Conservation (phyloP, 2,888 invertebrate species). For the Gymnoscelis rufifasciata region DNA sequence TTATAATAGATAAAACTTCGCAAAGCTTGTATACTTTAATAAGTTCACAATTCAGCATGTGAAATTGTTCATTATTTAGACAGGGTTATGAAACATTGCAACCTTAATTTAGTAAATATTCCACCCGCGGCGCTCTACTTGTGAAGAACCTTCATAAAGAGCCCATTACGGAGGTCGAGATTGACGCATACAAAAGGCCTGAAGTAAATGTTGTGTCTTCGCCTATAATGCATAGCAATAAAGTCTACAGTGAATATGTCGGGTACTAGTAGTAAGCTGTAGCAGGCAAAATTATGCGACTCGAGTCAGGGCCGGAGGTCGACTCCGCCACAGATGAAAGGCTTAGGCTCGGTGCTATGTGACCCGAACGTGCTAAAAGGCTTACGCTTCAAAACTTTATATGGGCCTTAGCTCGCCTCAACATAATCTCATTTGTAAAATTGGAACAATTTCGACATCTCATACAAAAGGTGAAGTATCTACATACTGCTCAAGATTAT, state of each 20-base stretch:
- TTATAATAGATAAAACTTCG: too few relatives aligned
- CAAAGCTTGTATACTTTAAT: neutral
- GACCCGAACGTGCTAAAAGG: conserved; percentile 38
- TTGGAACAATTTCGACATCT: neutral
- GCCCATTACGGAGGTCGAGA: conserved; percentile 24
- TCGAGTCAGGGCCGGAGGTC: conserved; percentile 30
- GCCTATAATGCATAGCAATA: conserved; percentile 15
- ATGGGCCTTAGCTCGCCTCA: conserved; percentile 33
- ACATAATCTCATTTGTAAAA: conserved; percentile 23
- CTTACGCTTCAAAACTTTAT: conserved; percentile 37
- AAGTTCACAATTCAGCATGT: neutral
- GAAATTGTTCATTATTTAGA: neutral
- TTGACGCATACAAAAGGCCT: conserved; percentile 15
- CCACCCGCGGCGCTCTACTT: conserved; percentile 10
- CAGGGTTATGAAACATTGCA: neutral
- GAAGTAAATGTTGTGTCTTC: conserved; percentile 8
- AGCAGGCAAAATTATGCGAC: conserved; percentile 47
- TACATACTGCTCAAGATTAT: neutral
- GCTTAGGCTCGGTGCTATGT: conserved; percentile 50
- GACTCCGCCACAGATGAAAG: conserved; percentile 45
- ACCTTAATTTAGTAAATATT: neutral
- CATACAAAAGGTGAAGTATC: neutral
- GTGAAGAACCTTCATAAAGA: conserved; percentile 28
- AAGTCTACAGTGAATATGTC: conserved; percentile 20
- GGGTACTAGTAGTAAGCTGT: conserved; percentile 22